Base-by-base conservation (phyloP, 2,888 invertebrate genomes). In the Phalangium opilio region DNA sequence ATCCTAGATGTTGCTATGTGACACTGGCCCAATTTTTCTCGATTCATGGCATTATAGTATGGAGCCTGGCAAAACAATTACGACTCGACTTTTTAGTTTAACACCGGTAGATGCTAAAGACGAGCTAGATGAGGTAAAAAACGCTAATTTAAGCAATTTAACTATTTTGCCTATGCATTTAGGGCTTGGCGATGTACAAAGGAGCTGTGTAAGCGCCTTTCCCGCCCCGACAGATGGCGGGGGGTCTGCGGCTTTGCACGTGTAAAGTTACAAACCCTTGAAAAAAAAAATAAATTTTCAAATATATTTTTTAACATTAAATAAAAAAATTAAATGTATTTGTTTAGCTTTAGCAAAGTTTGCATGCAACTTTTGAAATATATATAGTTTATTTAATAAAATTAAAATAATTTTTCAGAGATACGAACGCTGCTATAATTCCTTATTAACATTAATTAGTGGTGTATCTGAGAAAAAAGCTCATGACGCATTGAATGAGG, bases 381-480 rank as follows among this genome's bases (percentile, higher is more conserved):
- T 12, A n/a, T 42, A 14, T 11, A n/a, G 10, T n/a, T 36, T 45
- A 12, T 45, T 8, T 44, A 8, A 42, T 41, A 12, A 32, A 32
- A 64, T 62, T 60, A 55, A 61, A 75, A 74, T n/a, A 18, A 4
- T 14, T 36, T 63, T 64, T 19, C 76, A 93, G 91, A 85, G 85
- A 75, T 82, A 85, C 64, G 89, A 91, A 66, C 77, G 83, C 63
- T 83, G 83, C 61, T 83, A 81, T 68, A 73, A 72, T 61, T 76
- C 76, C 62, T 74, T 90, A 55, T 82, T 82, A 67, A 77, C 75
- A 59, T 72, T 87, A 59, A 80, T 80, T 50, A 74, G 76, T 56
- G 87, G 86, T 57, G 75, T 86, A 60, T 87, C 85, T 60, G 93
- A 93, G 63, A 84, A 90, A 64, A 91, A 93, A 70, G 80, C 84